These are phyloP conservation scores for Drosophila kanekoi DNA, from an alignment of 2,888 invertebrate genomes.

Conservation along the genomic window DNA sequence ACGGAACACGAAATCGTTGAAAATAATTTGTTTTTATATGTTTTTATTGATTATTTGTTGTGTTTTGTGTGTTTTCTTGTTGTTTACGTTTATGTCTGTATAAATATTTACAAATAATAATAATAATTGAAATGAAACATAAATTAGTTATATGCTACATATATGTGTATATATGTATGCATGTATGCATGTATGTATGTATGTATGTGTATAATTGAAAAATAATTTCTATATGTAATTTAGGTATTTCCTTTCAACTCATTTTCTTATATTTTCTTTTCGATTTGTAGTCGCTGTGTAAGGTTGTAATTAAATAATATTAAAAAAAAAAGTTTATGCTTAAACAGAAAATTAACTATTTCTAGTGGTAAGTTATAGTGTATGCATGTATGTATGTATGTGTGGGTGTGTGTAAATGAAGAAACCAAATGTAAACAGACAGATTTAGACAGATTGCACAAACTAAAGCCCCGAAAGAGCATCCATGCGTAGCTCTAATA, in stretches of 20 bases:
- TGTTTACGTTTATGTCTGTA: slow-evolving; percentile 21
- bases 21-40: slow-evolving; percentile 11
- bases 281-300: slow-evolving; percentile 20
- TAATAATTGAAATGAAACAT: slow-evolving; percentile 45
- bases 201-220: slow-evolving; percentile 12
- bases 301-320: slow-evolving; percentile 21
- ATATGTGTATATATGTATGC: slow-evolving; percentile 4
- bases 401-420: slow-evolving; percentile 13
- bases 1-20: slow-evolving; percentile 14
- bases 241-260: slow-evolving; percentile 2
- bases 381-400: slow-evolving; percentile 4
- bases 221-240: slow-evolving; percentile 13
- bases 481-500: slow-evolving; percentile 6
- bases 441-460: slow-evolving; percentile 14
- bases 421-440: slow-evolving; percentile 16
- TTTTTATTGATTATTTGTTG: slow-evolving; percentile 35
- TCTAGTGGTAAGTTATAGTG: slow-evolving; percentile 21
- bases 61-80: slow-evolving; percentile 14
- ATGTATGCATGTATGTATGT: slow-evolving; percentile 1
- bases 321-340: slow-evolving; percentile 26
- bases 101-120: slow-evolving; percentile 49
- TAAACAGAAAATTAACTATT: slow-evolving; percentile 20
- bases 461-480: slow-evolving; percentile 2
- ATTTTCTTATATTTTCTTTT: slow-evolving; percentile 7
- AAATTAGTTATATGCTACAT: slow-evolving; percentile 34